Evolutionary conservation across 2,888 invertebrate genomes (phyloP).

Genomic region (Troilus luridus): DNA sequence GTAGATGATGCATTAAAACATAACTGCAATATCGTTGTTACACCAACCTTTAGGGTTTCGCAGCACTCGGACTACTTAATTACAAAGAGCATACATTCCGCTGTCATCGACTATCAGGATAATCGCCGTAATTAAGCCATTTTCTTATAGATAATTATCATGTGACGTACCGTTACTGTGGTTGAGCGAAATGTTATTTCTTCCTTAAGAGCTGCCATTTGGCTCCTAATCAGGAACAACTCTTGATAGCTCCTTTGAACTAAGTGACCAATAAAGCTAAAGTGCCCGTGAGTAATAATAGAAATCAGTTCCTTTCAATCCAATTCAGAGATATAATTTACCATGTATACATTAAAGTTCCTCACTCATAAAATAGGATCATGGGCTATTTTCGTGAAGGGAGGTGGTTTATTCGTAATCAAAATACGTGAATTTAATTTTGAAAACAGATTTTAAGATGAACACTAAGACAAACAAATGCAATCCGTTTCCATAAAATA

Average conservation of each 20-base stretch:
- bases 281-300: neutral
- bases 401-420: too few species aligned
- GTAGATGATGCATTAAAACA: too few species aligned
- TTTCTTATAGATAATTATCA: neutral
- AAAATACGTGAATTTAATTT: too few species aligned
- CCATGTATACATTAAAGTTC: neutral
- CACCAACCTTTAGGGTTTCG: neutral
- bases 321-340: neutral
- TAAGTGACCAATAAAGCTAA: conserved; percentile 6
- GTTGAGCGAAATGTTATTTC: neutral
- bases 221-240: neutral
- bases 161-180: neutral
- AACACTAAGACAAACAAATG: too few species aligned
- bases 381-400: too few species aligned
- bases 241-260: neutral
- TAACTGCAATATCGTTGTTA: neutral
- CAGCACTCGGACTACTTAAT: neutral
- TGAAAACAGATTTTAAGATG: too few species aligned
- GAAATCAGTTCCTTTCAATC: neutral
- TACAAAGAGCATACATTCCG: neutral
- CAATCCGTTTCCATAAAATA: too few species aligned
- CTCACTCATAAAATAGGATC: neutral
- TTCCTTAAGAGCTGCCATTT: neutral
- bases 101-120: neutral
- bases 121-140: neutral